These are phyloP conservation scores for Falcunculus frontatus DNA, from an alignment of 2,113 vertebrate species.

Conservation along the genomic window DNA sequence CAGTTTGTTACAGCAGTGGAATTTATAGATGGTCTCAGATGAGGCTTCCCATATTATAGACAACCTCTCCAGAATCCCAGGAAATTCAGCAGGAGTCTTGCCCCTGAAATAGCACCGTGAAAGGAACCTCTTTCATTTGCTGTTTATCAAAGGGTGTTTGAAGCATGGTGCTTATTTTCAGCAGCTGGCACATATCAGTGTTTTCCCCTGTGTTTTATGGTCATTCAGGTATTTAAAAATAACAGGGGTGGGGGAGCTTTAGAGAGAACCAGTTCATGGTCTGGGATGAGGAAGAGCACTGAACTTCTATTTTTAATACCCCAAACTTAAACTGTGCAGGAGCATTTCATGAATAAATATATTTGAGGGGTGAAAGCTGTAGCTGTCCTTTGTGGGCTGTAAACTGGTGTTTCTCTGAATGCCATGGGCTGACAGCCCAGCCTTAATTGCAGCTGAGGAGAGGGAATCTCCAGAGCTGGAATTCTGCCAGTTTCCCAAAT, in stretches of 20 bases:
- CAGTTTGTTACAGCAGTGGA: neutral
- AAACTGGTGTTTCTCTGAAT: neutral
- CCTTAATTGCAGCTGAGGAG: neutral
- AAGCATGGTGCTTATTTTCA: neutral
- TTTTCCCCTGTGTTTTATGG: neutral
- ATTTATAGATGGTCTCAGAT: accelerated
- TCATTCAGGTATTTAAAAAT: neutral
- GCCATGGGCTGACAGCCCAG: neutral
- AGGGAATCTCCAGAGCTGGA: neutral
- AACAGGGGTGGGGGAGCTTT: neutral
- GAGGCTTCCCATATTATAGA: neutral
- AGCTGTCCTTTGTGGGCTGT: neutral
- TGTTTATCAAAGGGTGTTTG: neutral
- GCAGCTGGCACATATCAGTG: neutral
- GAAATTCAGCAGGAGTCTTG: neutral
- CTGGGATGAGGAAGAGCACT: neutral
- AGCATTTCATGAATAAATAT: neutral
- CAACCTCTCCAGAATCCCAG: neutral
- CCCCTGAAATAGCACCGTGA: neutral
- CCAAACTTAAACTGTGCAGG: neutral
- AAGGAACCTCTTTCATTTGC: neutral
- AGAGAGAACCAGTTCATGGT: neutral
- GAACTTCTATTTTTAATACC: neutral
- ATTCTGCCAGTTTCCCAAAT: neutral
- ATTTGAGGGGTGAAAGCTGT: neutral